Percentiles rank a stretch among this genome's conserved stretches.
Conservation (phyloP, 2,113 vertebrate species). For the Pao palembangensis region DNA sequence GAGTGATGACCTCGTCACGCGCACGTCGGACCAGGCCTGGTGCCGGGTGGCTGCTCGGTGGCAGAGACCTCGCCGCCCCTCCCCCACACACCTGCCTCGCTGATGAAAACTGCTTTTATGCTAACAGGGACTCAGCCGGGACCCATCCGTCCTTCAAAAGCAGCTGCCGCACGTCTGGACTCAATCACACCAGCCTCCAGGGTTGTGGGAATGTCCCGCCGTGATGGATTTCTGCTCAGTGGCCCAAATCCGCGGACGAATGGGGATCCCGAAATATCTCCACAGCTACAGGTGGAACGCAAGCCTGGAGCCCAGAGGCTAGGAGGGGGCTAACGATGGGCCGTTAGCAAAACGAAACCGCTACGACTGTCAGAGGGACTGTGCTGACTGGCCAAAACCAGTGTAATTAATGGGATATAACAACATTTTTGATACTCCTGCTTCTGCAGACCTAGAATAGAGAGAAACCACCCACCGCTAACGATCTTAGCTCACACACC, state of each 20-base stretch:
- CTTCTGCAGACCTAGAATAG: too few relatives aligned
- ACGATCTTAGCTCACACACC: too few relatives aligned
- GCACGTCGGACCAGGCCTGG: neutral
- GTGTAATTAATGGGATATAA: too few relatives aligned
- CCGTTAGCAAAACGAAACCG: too few relatives aligned
- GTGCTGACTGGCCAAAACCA: too few relatives aligned
- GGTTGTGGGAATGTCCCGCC: too few relatives aligned
- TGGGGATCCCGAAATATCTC: neutral
- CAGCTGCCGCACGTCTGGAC: conserved; percentile 53
- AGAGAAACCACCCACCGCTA: too few relatives aligned
- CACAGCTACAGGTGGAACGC: neutral
- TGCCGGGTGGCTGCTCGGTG: conserved; percentile 18
- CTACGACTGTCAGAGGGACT: too few relatives aligned
- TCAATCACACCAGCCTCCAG: neutral
- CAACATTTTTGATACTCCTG: too few relatives aligned
- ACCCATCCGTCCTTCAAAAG: conserved; percentile 53
- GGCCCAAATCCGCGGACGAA: conserved; percentile 46
- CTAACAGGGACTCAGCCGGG: conserved; percentile 37
- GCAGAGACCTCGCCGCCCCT: conserved; percentile 27
- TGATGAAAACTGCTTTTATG: conserved; percentile 41
- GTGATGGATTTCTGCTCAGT: too few relatives aligned
- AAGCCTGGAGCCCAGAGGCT: neutral
- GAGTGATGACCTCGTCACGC: conserved; percentile 25
- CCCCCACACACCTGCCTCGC: neutral
- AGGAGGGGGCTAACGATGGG: neutral